Percentiles rank a stretch among this genome's conserved stretches.
Conservation (phyloP, 2,888 invertebrate species). For the Priocnemis perturbator region DNA sequence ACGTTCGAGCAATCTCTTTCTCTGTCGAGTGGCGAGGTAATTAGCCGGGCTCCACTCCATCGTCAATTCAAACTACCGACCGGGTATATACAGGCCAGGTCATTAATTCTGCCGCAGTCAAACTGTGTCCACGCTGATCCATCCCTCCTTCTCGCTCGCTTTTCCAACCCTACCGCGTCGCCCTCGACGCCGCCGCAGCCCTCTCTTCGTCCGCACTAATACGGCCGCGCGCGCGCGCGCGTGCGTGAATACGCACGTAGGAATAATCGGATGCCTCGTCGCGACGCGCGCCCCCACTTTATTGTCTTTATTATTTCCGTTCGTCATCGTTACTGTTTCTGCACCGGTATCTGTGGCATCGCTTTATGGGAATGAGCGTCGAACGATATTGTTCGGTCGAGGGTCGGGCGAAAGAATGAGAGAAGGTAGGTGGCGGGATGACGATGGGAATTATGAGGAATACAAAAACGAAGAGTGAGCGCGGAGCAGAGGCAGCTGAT, state of each 20-base stretch:
- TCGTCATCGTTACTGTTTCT: conserved; percentile 53
- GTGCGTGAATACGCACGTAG: no score
- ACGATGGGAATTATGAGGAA: no score
- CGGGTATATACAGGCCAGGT: conserved; percentile 28
- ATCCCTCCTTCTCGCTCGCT: conserved; percentile 12
- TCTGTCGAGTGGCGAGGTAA: conserved; percentile 44
- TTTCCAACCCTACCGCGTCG: conserved; percentile 6
- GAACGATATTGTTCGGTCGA: conserved; percentile 33
- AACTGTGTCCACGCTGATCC: conserved; percentile 46
- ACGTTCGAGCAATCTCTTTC: conserved; percentile 50
- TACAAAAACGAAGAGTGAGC: no score
- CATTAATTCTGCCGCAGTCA: conserved; percentile 52
- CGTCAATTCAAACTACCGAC: conserved; percentile 46
- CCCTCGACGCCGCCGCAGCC: conserved; percentile 8
- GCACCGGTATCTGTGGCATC: conserved; percentile 1
- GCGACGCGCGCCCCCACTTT: conserved; percentile 26
- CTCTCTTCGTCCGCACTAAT: background rate
- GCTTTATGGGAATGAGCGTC: conserved; percentile 16
- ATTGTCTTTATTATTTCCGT: conserved; percentile 53
- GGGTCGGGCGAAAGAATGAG: background rate
- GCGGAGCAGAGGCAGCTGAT: no score
- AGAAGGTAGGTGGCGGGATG: no score
- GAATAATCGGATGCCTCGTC: no score
- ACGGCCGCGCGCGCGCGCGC: background rate
- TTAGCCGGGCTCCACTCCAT: conserved; percentile 48